Conservation (phyloP, 2,113 vertebrate genomes). For the Rostratula benghalensis region DNA sequence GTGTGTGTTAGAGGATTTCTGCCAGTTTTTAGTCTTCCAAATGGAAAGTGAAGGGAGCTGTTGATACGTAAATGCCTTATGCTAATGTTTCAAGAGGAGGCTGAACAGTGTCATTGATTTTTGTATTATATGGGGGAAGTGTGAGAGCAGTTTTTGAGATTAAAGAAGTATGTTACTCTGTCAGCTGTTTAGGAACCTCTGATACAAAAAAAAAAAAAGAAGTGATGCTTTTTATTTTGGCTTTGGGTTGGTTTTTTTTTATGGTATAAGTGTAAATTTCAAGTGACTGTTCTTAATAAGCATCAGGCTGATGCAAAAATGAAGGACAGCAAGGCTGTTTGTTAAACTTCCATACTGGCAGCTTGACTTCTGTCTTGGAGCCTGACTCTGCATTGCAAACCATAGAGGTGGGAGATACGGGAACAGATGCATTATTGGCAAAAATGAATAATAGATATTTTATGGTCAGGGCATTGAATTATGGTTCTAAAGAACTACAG, state of each 20-base stretch:
- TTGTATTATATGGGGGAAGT: neutral
- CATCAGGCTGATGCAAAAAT: neutral
- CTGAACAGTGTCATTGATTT: neutral
- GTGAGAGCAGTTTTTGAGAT: neutral
- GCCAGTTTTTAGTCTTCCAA: neutral
- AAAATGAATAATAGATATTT: neutral
- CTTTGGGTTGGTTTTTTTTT: neutral
- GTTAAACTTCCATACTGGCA: neutral
- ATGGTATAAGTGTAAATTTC: neutral
- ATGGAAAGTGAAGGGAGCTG: neutral
- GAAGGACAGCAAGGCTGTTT: neutral
- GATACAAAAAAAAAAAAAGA: neutral
- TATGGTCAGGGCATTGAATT: neutral
- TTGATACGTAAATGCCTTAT: neutral
- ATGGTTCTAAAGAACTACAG: neutral
- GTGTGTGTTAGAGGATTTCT: neutral
- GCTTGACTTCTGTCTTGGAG: neutral
- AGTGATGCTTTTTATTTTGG: fast-evolving
- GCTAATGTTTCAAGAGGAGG: neutral
- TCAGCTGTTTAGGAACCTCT: neutral
- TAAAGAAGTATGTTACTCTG: neutral
- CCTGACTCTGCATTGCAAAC: neutral
- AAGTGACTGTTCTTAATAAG: neutral
- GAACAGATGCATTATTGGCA: neutral
- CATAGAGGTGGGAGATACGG: fast-evolving